Base-by-base conservation (phyloP, 2,797 vertebrate genomes). In the Xiphorhynchus erythropygius region DNA sequence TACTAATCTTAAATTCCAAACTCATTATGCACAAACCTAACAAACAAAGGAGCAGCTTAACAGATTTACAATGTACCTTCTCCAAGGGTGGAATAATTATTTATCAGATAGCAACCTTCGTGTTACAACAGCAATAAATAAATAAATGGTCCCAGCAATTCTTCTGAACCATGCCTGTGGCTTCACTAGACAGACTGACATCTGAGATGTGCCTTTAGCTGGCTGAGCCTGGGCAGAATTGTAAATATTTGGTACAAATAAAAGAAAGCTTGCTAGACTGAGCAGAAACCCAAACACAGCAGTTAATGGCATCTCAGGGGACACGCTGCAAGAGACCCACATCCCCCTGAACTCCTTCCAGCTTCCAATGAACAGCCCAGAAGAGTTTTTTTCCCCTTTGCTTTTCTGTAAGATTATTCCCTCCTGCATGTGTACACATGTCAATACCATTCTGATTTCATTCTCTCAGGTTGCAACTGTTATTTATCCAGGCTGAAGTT, bases 1-100 rank as follows among this genome's bases (percentile, higher is more conserved):
- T 44, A 91, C 80, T 91, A 90, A 96, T 87, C 89, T 91, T 77
- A 88, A 95, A 96, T 96, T 95, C 96, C 96, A 94, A 91, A 84
- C 85, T 73, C 85, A 91, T 94, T 94, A 86, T 94, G 89, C 94
- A 96, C 59, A 46, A 94, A 41, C 60, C 90, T 79, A 90, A 90
- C 89, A 96, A 96, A 94, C 83, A 93, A 95, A 96, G 87, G 91
- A 94, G 91, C 80, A 96, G 77, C 74, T 82, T 91, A 94, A 84
- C 18, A 94, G 88, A 96, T 83, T 82, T 74, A 96, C 80, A 84
- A n/a, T 17, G 63, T 81, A 49, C 69, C 95, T 94, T 91, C 81
- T 96, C 87, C 52, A 44, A 94, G 78, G 91, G 85, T 49, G 60
- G 85, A 90, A 91, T 91, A 95, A 93, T 79, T 89, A 89, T 88